Evolutionary conservation across 2,888 invertebrate genomes (phyloP), one percentile per base, ranked within the genome.

Genomic region (Cryptus armator): DNA sequence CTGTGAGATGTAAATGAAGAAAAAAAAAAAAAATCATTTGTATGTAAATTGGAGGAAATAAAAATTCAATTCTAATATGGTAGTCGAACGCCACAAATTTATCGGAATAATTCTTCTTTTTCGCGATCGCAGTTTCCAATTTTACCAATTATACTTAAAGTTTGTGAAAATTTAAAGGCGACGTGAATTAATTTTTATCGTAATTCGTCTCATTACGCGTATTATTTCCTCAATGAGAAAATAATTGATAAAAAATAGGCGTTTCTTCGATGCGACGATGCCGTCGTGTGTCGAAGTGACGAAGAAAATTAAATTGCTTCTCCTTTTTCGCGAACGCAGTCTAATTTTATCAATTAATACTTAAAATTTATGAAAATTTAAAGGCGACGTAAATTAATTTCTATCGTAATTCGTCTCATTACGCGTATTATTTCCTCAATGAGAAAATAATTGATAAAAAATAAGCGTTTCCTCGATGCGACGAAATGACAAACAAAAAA

Each of bases 1-100:
- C 90, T 90, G 90, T 89, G 90, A 90, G 87, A 86, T 89, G 87
- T 90, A 89, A 87, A 90, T 90, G 87, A 79, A 82, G 48, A 56
- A 82, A 66, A 70, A n/a, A 68, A 66, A 70, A 68, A 80, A 70
- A 70, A 82, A 84, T 80, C 87, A 87, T 89, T 90, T 90, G 85
- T 89, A 90, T 89, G 90, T 90, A 90, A 90, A 87, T 88, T 86
- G 86, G 75, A 90, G 84, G 86, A 87, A 90, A 90, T 90, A 90
- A 90, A 90, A 87, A 76, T 87, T 84, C 66, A 86, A 85, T 86
- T 84, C 86, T 86, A 83, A 87, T 44, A 76, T 76, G 9, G 66
- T 29, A 76, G 66, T 37, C 76, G 53, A 66, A 51, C 66, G 76
- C 66, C 24, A 62, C 14, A 16, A 76, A 75, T 75, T 46, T 75